Base-by-base conservation (phyloP, 2,888 invertebrate species). In the Malthinus flaveolus region DNA sequence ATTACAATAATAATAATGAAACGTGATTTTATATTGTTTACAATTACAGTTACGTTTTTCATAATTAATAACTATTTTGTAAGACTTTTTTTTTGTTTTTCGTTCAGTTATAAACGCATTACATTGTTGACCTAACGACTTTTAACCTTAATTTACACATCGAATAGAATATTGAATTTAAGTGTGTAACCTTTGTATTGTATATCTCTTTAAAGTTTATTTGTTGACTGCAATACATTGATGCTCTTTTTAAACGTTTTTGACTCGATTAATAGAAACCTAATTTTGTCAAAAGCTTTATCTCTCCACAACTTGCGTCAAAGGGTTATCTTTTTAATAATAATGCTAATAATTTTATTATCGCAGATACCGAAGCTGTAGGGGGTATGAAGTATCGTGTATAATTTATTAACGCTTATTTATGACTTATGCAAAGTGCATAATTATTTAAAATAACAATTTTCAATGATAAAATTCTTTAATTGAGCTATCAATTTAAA, bases 91-190 rank as follows among this genome's bases (percentile, higher is more conserved):
- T 12, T 15, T 12, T n/a, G 39, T 15, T 42, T 10, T n/a, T 15
- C 39, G n/a, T 42, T 49, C 49, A 23, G 48, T 49, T 49, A 36
- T 49, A 37, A 49, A 37, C 36, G 37, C 9, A 37, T 23, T 49
- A n/a, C 12, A 49, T 49, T 36, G 15, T 49, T 36, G 31, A 49
- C 36, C 11, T 7, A 36, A 49, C 36, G 36, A 49, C 49, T 36
- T 49, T 49, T 49, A 23, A 49, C 49, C 49, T 49, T 49, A 31
- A 31, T 36, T 36, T 23, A 31, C 32, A 49, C 32, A 49, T 23
- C 11, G 36, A 36, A 32, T 10, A 49, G 9, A 49, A 36, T 32
- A 31, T 37, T 49, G 36, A 37, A 49, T 36, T 11, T 42, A 15
- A 42, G 12, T 23, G 23, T 34, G 32, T 33, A 31, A 15, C 33